Base-by-base conservation (phyloP, 2,797 vertebrate species). In the Sorex maritimensis region DNA sequence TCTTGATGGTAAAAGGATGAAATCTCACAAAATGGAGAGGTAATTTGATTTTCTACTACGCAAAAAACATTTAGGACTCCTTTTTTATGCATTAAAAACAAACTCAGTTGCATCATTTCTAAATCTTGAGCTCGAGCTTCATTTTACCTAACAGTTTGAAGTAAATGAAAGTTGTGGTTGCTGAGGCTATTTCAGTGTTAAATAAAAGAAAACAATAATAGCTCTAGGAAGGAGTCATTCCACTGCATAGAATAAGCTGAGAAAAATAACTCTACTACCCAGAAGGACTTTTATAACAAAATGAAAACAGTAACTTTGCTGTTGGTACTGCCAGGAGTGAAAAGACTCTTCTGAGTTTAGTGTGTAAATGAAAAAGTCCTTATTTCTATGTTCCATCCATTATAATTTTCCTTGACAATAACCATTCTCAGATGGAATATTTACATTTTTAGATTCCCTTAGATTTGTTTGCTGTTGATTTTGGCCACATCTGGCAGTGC, bases 341-440 rank as follows among this genome's bases (percentile, higher is more conserved):
- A 96, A 96, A 87, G 79, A 87, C 87, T 93, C 38, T 94, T 96
- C 96, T 93, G 92, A 91, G 79, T 96, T 94, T 49, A 84, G n/a
- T 91, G 88, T 55, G 44, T 71, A 90, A 89, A 46, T 88, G 86
- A 71, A 88, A 92, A 97, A 91, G 82, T 90, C 72, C 41, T 97
- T 94, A 94, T 87, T 96, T 96, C 92, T 94, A 89, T 92, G 81
- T 86, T 78, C 78, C 92, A 46, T 81, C 96, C 95, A 74, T 94
- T 96, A 92, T 92, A 52, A 86, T 97, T 97, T 96, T 92, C 65
- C 55, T 55, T 81, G 69, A 69, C 52, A 90, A 63, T 73, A 96
- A 88, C 49, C 91, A 61, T 96, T 97, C 93, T 1, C 94, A 69
- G 79, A 2, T 74, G 13, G 88, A 90, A 63, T 93, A 79, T 95